These are phyloP conservation scores for Ispidina picta DNA, from an alignment of 2,797 vertebrate genomes.

Conservation along the genomic window DNA sequence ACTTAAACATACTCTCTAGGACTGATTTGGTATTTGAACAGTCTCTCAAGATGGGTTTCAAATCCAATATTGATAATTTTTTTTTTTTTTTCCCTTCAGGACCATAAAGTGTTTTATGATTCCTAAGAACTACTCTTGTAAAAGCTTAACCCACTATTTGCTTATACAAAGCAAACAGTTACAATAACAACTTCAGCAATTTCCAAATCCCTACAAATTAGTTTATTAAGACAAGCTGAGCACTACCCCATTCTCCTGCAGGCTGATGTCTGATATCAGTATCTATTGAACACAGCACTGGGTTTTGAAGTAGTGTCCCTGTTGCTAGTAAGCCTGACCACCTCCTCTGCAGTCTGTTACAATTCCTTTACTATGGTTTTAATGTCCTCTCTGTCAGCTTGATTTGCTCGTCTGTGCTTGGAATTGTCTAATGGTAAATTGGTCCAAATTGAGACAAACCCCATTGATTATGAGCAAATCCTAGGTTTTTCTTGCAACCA, in stretches of 20 bases:
- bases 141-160: not conserved
- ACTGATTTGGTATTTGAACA: constrained; percentile 20
- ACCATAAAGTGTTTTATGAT: not conserved
- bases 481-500: not conserved
- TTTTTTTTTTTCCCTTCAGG: not conserved
- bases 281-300: not conserved
- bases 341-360: not conserved
- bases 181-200: not conserved
- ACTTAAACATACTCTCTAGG: not conserved
- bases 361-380: not conserved
- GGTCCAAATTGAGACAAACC: not conserved
- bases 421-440: not conserved
- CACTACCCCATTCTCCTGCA: not conserved
- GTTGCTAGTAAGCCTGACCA: not conserved
- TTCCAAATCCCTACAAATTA: not conserved
- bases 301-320: not conserved
- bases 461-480: not conserved
- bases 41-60: not conserved
- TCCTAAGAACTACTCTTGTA: not conserved
- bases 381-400: not conserved
- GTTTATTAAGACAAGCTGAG: not conserved
- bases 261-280: not conserved
- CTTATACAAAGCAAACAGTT: constrained; percentile 4
- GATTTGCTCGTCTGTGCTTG: not conserved
- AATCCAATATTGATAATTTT: not conserved